These are phyloP conservation scores for Habroteleia sp. DNA, from an alignment of 2,888 invertebrate genomes.

Conservation along the genomic window DNA sequence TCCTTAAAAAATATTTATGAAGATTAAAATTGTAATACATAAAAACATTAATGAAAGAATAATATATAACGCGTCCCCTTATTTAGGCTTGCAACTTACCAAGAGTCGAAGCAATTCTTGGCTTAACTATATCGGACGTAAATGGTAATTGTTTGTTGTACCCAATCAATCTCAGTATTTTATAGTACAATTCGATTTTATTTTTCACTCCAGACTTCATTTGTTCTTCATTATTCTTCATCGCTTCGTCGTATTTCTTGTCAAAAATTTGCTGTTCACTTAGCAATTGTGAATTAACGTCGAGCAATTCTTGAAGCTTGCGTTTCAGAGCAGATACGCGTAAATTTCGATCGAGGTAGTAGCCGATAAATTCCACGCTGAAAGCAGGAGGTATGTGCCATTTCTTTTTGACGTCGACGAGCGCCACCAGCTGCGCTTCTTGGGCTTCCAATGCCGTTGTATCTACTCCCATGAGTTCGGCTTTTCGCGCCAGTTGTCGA, in stretches of 20 bases:
- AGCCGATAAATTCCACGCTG: conserved; percentile 96
- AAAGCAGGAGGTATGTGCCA: conserved; percentile 97
- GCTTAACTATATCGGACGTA: conserved; percentile 74
- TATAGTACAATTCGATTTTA: conserved; percentile 80
- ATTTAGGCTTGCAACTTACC: too few species aligned
- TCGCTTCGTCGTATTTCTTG: conserved; percentile 89
- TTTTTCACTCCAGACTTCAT: conserved; percentile 83
- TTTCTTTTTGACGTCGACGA: conserved; percentile 93
- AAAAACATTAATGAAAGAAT: too few species aligned
- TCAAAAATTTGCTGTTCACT: conserved; percentile 90
- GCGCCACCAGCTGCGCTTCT: conserved; percentile 90
- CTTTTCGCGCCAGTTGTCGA: conserved; percentile 90
- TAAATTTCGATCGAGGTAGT: conserved; percentile 94
- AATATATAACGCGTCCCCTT: too few species aligned
- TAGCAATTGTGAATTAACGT: conserved; percentile 87
- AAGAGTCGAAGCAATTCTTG: conserved; percentile 73
- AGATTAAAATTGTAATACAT: too few species aligned
- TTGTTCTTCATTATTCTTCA: conserved; percentile 86
- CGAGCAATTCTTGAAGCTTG: conserved; percentile 88
- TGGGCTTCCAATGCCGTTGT: conserved; percentile 90
- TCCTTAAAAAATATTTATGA: conserved; percentile 47
- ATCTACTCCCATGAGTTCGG: conserved; percentile 94
- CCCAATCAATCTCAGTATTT: conserved; percentile 73
- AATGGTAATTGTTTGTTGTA: conserved; percentile 76
- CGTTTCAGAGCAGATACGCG: conserved; percentile 90